Evolutionary conservation across 37 sponge, comb jelly and placozoan genomes (phyloP), one percentile per base, ranked within the genome.

Genomic region (Dysidea cf. avara): DNA sequence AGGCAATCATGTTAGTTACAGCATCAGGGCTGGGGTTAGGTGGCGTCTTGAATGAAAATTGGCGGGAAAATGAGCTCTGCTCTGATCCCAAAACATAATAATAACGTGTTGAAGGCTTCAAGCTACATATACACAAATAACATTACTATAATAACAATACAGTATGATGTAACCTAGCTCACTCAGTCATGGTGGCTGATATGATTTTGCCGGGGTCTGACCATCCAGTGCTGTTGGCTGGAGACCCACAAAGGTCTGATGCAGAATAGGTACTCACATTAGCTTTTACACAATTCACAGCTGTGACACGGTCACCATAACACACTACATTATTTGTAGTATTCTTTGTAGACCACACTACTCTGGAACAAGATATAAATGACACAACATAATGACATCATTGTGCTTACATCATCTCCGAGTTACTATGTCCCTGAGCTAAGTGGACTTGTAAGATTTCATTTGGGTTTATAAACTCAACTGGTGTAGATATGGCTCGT

Each of bases 181-280:
- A n/a, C 80, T 49, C 59, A 35, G 72, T 64, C 77, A 87, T 58
- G 7, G 53, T 55, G 40, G 74, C 81, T 16, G 26, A 25, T 53
- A 81, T 81, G 4, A 87, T 66, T 0, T 76, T 71, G 7, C 87
- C 87, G 25, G 87, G 87, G 50, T 87, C 72, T 48, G 76, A 81
- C 64, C 63, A 87, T 31, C 87, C 87, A 57, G 65, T 79, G 50
- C 72, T 76, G 47, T 76, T 86, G 20, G 92, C 92, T 37, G 80
- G 78, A 32, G 69, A 34, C 1, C 92, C 92, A 70, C 92, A 91
- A 83, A 91, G 76, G 64, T 91, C 86, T 70, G 55, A 56, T 17
- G 76, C 75, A 58, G 78, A 79, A 80, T 91, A 91, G 30, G 79
- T 86, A 36, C 72, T 72, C 18, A 69, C 67, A 3, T 39, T 47